Conservation (phyloP, 2,113 vertebrate species). For the Narcine bancroftii region DNA sequence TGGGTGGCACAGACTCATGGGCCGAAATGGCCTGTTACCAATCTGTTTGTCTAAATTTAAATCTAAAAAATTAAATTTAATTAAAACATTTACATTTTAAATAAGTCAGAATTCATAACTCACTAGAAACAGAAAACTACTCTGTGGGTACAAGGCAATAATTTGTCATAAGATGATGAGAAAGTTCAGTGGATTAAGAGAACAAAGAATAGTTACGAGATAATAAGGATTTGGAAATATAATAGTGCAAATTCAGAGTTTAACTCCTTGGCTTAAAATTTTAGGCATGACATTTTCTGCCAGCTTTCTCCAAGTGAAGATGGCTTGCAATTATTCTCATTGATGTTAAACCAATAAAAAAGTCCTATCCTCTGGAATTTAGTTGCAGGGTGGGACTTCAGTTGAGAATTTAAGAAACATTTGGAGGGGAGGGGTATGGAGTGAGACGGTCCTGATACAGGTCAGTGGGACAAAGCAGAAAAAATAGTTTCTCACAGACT, state of each 20-base stretch:
- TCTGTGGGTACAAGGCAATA: neutral
- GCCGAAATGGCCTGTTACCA: no score
- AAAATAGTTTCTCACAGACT: no score
- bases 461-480: no score
- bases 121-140: neutral
- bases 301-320: neutral
- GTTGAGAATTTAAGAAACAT: neutral
- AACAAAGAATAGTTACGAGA: neutral
- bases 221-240: neutral
- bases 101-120: neutral
- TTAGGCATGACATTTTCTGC: neutral
- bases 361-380: neutral
- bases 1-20: no score
- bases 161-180: neutral
- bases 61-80: no score
- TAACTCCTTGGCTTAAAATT: neutral
- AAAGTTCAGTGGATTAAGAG: neutral
- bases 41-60: no score
- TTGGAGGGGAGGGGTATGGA: neutral
- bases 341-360: neutral
- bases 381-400: neutral
- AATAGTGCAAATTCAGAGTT: neutral
- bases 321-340: neutral
- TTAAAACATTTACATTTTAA: no score
- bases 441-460: no score